Evolutionary conservation across 2,888 invertebrate species (phyloP), one percentile per base, ranked within the genome.

Genomic region (Hyposoter didymator): DNA sequence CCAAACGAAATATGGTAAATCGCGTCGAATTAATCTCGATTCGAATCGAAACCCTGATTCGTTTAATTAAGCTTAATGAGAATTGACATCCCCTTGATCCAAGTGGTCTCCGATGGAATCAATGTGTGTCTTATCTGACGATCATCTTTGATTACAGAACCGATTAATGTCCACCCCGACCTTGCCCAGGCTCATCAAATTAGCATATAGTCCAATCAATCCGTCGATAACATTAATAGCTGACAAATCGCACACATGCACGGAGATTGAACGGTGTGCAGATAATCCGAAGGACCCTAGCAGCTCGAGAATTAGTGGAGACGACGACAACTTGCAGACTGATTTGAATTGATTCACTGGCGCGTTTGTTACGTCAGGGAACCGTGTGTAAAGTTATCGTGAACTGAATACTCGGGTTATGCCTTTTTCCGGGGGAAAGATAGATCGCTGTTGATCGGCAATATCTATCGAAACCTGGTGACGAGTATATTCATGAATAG

Each of bases 371-470:
- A 22, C 43, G 55, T 1, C 12, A 7, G 59, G 35, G 17, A 73
- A 22, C 17, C 73, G 55, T 12, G 55, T 12, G 14, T 22, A 22
- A 8, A 52, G 22, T 59, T 39, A 43, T 59, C 14, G 59, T 78
- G 32, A 52, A 79, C 45, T 62, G 14, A 32, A 72, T 14, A 17
- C 19, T 7, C 59, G 17, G 64, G 22, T 22, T 55, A 45, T 19
- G 7, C 5, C 45, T 22, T 19, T 66, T 64, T 43, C 49, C 52
- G n/a, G 3, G 39, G 22, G 14, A 39, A 28, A 39, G 45, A 75
- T 66, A 17, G 22, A 47, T 73, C 81, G 74, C 59, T 74, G 47
- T 6, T 19, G 17, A 55, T 47, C 70, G 70, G 47, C 47, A 64
- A 72, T 47, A 72, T 47, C 17, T 59, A 79, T 79, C 49, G 70